Percentiles rank a stretch among this genome's conserved stretches.
Evolutionary conservation across 2,113 vertebrate genomes (phyloP).

Genomic region (Phycodurus eques): DNA sequence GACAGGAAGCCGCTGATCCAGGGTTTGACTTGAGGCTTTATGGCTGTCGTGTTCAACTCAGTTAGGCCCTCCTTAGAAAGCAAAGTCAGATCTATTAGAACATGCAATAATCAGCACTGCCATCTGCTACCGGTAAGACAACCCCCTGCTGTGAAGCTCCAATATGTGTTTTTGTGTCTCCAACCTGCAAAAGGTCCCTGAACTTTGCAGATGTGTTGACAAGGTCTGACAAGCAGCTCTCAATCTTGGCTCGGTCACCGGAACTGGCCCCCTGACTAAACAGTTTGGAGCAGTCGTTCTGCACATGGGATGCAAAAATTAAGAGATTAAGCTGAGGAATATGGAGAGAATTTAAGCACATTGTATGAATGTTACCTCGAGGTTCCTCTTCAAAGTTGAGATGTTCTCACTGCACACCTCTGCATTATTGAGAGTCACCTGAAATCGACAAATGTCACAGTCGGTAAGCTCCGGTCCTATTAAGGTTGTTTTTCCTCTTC

Average conservation of each 20-base stretch:
- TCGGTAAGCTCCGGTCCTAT: neutral
- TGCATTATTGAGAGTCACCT: constrained; percentile 96
- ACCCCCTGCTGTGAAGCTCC: no score
- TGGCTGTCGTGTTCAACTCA: constrained; percentile 88
- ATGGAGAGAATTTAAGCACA: neutral
- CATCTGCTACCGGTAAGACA: no score
- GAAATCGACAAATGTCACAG: constrained; percentile 5
- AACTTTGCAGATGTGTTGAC: constrained; percentile 90
- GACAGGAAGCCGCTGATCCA: constrained; percentile 97
- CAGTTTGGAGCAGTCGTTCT: constrained; percentile 93
- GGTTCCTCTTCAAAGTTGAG: constrained; percentile 91
- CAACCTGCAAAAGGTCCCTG: constrained; percentile 92
- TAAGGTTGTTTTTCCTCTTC: neutral
- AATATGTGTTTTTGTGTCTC: neutral
- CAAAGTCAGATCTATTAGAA: neutral
- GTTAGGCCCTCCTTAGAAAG: constrained; percentile 85
- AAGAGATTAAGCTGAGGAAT: neutral
- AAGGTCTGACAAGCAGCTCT: constrained; percentile 93
- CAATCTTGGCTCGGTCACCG: constrained; percentile 91
- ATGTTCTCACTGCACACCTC: constrained; percentile 97
- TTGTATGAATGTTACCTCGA: constrained; percentile 78
- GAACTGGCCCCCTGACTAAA: constrained; percentile 82
- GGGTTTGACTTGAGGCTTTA: constrained; percentile 95
- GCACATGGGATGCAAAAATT: constrained; percentile 11
- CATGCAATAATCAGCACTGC: neutral